Conservation (phyloP, 1,140 invertebrate species). For the Zaprionus africanus region DNA sequence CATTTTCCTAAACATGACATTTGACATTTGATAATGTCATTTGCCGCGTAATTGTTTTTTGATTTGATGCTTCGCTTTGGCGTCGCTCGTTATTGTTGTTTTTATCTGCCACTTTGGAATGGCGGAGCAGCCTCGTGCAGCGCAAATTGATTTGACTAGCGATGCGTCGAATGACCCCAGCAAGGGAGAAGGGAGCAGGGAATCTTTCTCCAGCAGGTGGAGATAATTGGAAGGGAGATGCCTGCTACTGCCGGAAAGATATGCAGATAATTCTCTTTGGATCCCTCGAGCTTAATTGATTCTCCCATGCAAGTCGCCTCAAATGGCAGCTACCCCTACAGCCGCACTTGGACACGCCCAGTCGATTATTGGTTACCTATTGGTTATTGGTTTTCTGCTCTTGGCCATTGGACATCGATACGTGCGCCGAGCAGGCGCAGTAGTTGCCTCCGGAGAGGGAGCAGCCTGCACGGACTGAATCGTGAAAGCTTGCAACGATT, state of each 20-base stretch:
- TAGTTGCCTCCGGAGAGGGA: constrained; percentile 35
- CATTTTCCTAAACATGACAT: constrained; percentile 71
- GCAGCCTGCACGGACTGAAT: constrained; percentile 14
- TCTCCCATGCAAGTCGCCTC: background rate
- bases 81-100: constrained; percentile 38
- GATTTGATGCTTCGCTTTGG: constrained; percentile 66
- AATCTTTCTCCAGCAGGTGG: background rate
- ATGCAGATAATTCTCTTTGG: too few species aligned
- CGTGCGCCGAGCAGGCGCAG: constrained; percentile 62
- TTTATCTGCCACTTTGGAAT: constrained; percentile 58
- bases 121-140: background rate
- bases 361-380: constrained; percentile 51
- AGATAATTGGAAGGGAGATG: background rate
- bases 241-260: too few species aligned
- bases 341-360: constrained; percentile 28
- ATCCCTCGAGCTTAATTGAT: too few species aligned
- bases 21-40: constrained; percentile 83
- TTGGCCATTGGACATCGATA: constrained; percentile 33
- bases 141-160: constrained; percentile 40
- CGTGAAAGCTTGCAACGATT: background rate
- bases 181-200: background rate
- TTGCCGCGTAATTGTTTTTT: constrained; percentile 82
- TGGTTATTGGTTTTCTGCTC: constrained; percentile 51
- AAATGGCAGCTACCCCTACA: constrained; percentile 54
- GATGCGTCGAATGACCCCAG: constrained; percentile 7